Evolutionary conservation across 2,797 vertebrate species (phyloP), one percentile per base, ranked within the genome.

Genomic region (Oryzias dopingdopingensis): DNA sequence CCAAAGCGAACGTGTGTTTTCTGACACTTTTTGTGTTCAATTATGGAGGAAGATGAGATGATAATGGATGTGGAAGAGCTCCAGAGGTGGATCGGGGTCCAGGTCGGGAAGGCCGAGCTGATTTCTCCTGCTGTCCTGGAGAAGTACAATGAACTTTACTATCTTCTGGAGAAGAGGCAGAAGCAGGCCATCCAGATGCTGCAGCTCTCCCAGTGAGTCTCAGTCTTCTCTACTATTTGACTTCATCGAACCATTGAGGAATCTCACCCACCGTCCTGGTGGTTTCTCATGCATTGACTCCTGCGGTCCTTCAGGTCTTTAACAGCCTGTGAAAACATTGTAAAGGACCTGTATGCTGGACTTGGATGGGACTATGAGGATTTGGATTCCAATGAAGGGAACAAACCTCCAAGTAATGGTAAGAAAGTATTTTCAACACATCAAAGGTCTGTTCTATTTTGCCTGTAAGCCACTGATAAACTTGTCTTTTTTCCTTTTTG

Each of bases 301-400:
- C 40, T 47, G 26, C 42, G 45, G 16, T 74, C 7, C 46, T 76
- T 46, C 67, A 91, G 90, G 56, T 87, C 87, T 37, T 80, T 91
- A 26, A 46, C 62, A 17, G 76, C 67, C 49, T 91, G 77, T 56
- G 90, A 91, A 65, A 64, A 67, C 0, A 37, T 67, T 8, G 85
- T 88, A 16, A 86, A 76, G 64, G 76, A 84, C 16, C 83, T 83
- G 5, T 91, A 90, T 67, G 60, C 74, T 14, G 26, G 77, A 59
- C 49, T 91, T 49, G 86, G 80, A 16, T 77, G 73, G 78, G 70
- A 90, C 4, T 91, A 90, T 70, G 65, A 7, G 37, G 81, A 85
- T 43, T 52, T 62, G 0, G 78, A 89, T 62, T 85, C 83, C 0
- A 88, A 76, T 15, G 61, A 59, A 6, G 23, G 52, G 6, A 15